These are phyloP conservation scores for Leuciscus waleckii DNA, from an alignment of 2,797 vertebrate species.

Conservation along the genomic window DNA sequence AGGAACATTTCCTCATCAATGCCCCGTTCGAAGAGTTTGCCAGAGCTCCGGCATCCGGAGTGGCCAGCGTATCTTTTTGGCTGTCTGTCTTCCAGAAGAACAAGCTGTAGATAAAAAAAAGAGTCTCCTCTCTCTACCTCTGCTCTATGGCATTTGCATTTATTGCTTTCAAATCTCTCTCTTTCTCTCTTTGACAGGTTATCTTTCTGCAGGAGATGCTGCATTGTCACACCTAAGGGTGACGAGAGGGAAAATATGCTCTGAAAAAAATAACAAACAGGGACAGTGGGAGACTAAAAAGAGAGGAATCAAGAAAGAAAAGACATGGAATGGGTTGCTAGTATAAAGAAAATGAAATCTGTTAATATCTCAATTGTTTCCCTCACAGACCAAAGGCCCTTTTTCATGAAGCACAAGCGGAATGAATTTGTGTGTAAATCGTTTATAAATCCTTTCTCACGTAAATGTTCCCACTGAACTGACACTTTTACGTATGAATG, in stretches of 20 bases:
- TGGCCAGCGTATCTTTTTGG: constrained; percentile 23
- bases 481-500: background rate
- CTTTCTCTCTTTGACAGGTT: constrained; percentile 58
- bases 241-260: constrained; percentile 49
- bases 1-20: constrained; percentile 71
- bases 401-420: background rate
- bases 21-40: constrained; percentile 71
- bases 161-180: constrained; percentile 58
- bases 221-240: constrained; percentile 59
- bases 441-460: background rate
- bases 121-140: constrained; percentile 38
- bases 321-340: background rate
- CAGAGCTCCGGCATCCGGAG: constrained; percentile 62
- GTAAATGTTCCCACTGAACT: background rate
- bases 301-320: constrained; percentile 18
- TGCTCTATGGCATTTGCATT: constrained; percentile 15
- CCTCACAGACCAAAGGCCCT: background rate
- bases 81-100: constrained; percentile 57
- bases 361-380: constrained; percentile 22
- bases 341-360: background rate
- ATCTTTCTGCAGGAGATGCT: constrained; percentile 67
- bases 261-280: constrained; percentile 51
- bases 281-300: constrained; percentile 45
- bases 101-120: constrained; percentile 72
- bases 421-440: background rate